Percentiles rank a stretch among this genome's conserved stretches.
Conservation (phyloP, 2,888 invertebrate genomes). For the Acanthacorydalis orientalis region DNA sequence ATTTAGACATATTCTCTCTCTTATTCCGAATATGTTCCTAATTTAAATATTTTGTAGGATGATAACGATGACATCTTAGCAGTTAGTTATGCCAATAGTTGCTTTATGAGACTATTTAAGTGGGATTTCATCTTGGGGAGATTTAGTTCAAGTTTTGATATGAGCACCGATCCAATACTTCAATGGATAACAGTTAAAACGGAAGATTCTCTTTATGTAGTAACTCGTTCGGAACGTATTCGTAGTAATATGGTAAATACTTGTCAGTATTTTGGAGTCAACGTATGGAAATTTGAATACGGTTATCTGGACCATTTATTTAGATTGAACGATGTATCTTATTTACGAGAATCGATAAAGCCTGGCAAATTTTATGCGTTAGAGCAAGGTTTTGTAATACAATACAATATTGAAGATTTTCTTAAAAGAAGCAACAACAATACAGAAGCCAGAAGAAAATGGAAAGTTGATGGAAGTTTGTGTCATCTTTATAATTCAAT, state of each 20-base stretch:
- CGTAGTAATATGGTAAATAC: no score
- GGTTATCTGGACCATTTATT: constrained; percentile 14
- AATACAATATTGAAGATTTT: constrained; percentile 11
- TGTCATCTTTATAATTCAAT: background rate
- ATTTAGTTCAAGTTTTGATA: background rate
- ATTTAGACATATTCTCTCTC: no score
- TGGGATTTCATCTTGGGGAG: constrained; percentile 16
- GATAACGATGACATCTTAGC: no score
- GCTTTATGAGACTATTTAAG: constrained; percentile 25
- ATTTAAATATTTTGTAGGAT: no score
- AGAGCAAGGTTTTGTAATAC: constrained; percentile 10
- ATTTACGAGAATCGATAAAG: constrained; percentile 20
- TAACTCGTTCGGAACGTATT: constrained; percentile 16
- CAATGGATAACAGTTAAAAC: constrained; percentile 25
- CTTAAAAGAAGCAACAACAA: background rate
- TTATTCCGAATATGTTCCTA: no score
- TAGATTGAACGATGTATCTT: constrained; percentile 15
- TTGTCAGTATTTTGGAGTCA: constrained; percentile 8
- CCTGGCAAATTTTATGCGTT: constrained; percentile 23
- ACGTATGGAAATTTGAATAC: constrained; percentile 17
- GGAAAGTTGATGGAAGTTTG: constrained; percentile 1
- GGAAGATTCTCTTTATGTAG: constrained; percentile 21
- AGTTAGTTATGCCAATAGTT: constrained; percentile 21
- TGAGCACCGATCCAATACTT: constrained; percentile 15
- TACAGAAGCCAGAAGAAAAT: background rate